Evolutionary conservation across 2,888 invertebrate genomes (phyloP), one percentile per base, ranked within the genome.

Genomic region (Andrena haemorrhoa): DNA sequence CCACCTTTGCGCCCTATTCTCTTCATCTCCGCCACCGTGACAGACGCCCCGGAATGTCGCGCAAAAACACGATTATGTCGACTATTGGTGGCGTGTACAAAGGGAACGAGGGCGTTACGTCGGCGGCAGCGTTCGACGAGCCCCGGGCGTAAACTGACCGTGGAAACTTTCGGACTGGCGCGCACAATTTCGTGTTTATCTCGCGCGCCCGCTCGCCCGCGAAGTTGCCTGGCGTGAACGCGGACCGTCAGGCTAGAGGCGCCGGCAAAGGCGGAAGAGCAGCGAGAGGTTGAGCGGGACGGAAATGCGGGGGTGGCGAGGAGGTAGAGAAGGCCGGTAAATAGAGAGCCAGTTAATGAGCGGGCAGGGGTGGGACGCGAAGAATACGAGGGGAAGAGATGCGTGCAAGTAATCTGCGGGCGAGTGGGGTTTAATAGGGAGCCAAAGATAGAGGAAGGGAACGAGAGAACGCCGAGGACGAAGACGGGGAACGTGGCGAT

Each of bases 151-250:
- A 74, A 84, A 85, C 82, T 85, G 79, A 70, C 68, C 61, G 60
- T 10, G 20, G 75, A 64, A 87, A 86, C 75, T 88, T 84, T 83
- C 71, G 41, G 71, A 53, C 53, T 66, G 61, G 23, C 75, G 78
- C 75, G 64, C 72, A 76, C 87, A 84, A 82, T 85, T 87, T 86
- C 82, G 74, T 74, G 84, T 87, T 87, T 87, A 87, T 87, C 85
- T 78, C 58, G 29, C n/a, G 68, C 47, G 86, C 71, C 74, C 70
- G 53, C 58, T 73, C 72, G n/a, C 33, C 75, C 74, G 74, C 63
- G 35, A 77, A 74, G 75, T 53, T 64, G 31, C 63, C 16, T 4
- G 56, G 31, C 49, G 26, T 35, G 7, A 4, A 20, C 20, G 10
- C 20, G 31, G n/a, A 2, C 20, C 33, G 12, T 35, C 7, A 6